Base-by-base conservation (phyloP, 2,888 invertebrate genomes). In the Tillus elongatus region DNA sequence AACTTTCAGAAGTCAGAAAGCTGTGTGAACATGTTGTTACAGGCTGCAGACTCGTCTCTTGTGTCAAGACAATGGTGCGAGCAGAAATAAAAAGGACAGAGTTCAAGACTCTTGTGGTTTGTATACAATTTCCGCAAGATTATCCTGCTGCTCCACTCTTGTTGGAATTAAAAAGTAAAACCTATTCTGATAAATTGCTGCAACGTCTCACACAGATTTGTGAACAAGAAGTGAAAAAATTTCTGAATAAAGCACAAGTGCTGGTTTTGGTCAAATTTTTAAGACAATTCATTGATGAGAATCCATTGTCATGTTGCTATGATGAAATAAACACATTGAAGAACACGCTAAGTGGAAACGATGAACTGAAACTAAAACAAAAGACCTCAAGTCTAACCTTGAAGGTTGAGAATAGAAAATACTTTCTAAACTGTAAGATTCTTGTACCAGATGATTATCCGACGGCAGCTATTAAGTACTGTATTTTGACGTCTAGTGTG, bases 81-180 rank as follows among this genome's bases (percentile, higher is more conserved):
- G 72, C 77, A 35, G 75, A 78, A 67, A 77, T 82, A 59, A 77
- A 75, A 54, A 69, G 69, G 52, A 78, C 78, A 15, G 66, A 69
- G 30, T 73, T 71, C 52, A 80, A 80, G 52, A 70, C 73, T 44
- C 54, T 83, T 38, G 70, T 75, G 13, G 71, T 72, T 35, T 80
- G 80, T 45, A 67, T 80, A 35, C 76, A 80, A 56, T 84, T 82
- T 58, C 74, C 80, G 1, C 57, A 64, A 26, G 63, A 71, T 30
- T 84, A 83, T 61, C 83, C 83, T 0, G 52, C 64, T 6, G 58
- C 64, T 2, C 64, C 72, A 1, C 54, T 82, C 12, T 61, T 83
- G 14, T 61, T 81, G 9, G 82, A 84, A 59, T 60, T 83, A 4
- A 82, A 80, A 56, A 81, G 81, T 51, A 80, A 79, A 61, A 75